These are phyloP conservation scores for Saguinus midas DNA, from an alignment of 2,113 vertebrate genomes.

Conservation along the genomic window DNA sequence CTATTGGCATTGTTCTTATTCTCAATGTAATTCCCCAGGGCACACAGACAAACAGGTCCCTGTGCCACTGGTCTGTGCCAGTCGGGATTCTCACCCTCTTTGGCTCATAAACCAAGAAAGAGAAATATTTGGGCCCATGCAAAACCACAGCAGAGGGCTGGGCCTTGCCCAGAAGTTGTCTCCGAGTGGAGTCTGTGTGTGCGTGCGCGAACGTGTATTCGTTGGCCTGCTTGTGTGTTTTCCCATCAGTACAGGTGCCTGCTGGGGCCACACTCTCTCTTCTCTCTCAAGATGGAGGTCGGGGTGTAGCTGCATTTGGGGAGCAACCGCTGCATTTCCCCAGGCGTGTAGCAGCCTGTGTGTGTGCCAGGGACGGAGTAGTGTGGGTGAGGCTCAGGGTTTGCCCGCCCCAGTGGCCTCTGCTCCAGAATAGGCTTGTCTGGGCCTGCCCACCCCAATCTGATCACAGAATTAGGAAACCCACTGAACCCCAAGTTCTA, in stretches of 20 bases:
- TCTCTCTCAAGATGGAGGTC: neutral
- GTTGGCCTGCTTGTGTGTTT: neutral
- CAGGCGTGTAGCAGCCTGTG: slow-evolving; percentile 32
- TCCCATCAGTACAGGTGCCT: accelerated
- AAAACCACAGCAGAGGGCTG: neutral
- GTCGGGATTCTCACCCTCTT: neutral
- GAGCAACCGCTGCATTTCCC: neutral
- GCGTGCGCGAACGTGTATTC: accelerated
- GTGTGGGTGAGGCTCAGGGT: slow-evolving; percentile 50
- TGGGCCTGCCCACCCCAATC: slow-evolving; percentile 55
- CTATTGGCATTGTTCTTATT: neutral
- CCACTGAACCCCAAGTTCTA: slow-evolving; percentile 62
- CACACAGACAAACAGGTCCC: neutral
- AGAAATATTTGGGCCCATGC: neutral
- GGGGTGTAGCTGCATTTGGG: neutral
- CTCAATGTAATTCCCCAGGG: neutral
- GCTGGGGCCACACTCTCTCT: neutral
- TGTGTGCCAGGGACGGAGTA: neutral
- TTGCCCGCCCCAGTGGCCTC: neutral
- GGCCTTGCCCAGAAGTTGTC: neutral
- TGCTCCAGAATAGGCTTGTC: slow-evolving; percentile 50
- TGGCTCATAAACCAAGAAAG: neutral
- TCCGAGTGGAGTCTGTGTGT: accelerated
- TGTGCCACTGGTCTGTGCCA: neutral
- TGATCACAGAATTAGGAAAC: slow-evolving; percentile 66